These are phyloP conservation scores for Nymphalis polychloros DNA, from an alignment of 2,888 invertebrate genomes.

Conservation along the genomic window DNA sequence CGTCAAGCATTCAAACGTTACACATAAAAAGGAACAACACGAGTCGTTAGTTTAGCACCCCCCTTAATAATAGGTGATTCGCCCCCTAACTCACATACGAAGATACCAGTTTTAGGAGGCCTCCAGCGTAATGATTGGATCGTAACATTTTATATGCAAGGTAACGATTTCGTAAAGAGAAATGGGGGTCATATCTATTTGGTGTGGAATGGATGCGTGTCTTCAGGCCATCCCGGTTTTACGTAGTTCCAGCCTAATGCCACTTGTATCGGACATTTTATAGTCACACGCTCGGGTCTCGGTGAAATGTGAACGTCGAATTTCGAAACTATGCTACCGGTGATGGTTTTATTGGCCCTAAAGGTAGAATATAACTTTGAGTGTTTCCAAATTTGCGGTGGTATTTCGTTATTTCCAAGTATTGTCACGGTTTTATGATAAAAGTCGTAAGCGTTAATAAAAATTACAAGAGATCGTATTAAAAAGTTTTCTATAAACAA, in stretches of 20 bases:
- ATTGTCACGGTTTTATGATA: constrained; percentile 34
- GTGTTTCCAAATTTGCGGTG: constrained; percentile 69
- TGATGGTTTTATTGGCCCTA: constrained; percentile 75
- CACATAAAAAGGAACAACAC: constrained; percentile 77
- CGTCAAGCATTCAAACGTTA: constrained; percentile 69
- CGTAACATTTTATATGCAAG: constrained; percentile 19
- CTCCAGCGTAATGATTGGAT: constrained; percentile 43
- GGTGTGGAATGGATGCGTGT: constrained; percentile 63
- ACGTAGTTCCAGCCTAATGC: constrained; percentile 63
- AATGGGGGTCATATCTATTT: constrained; percentile 34
- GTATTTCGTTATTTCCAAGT: constrained; percentile 51
- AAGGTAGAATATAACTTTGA: constrained; percentile 70
- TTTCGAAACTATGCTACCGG: constrained; percentile 68
- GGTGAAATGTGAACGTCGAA: constrained; percentile 67
- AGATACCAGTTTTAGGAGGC: constrained; percentile 52
- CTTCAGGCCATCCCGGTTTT: constrained; percentile 61
- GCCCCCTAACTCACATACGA: constrained; percentile 60
- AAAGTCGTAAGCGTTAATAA: constrained; percentile 9
- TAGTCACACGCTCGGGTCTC: constrained; percentile 72
- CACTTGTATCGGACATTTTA: constrained; percentile 78
- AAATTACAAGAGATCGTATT: neutral
- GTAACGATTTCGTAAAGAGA: constrained; percentile 30
- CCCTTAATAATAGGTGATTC: constrained; percentile 78
- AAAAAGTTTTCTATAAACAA: neutral
- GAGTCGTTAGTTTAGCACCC: constrained; percentile 77